Base-by-base conservation (phyloP, 2,113 vertebrate genomes). In the Dicaeum eximium region DNA sequence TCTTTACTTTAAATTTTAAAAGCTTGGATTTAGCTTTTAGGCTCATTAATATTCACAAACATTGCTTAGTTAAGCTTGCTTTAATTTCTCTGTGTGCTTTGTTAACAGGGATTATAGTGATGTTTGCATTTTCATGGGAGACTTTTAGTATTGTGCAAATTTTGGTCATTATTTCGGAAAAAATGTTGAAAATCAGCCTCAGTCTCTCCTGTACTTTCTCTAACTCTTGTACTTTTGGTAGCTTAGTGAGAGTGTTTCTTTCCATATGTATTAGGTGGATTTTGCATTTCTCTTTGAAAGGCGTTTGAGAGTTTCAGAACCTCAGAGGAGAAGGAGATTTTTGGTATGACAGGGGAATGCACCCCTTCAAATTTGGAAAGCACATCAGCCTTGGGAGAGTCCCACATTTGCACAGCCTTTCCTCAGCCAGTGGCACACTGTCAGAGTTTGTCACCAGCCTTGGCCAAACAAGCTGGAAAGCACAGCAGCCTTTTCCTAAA, bases 1-100 rank as follows among this genome's bases (percentile, higher is more conserved):
- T 97, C 96, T 97, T 96, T 94, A 79, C 81, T 93, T 96, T 57
- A 70, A 64, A 93, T 83, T 97, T 97, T 95, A 91, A 96, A 97
- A 97, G 93, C 96, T 94, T 90, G 93, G 96, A 98, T 97, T 98
- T 98, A 97, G 90, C 95, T 95, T 96, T 96, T 96, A 93, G 95
- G 62, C 72, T 98, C 86, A 97, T 98, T 98, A 98, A 97, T 98
- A 98, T 98, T 98, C 98, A 96, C 90, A 96, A 97, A 96, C 95
- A 89, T 84, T 96, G 70, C 96, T 97, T 93, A 75, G 97, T 98
- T 98, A 98, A 98, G 97, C 97, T 97, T 97, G 93, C 96, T 98
- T 98, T 98, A 98, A 98, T 98, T 98, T 98, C 80, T 97, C 82
- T 92, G 91, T 98, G 91, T 97, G 95, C 97, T 97, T 97, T 98